Conservation (phyloP, 2,797 vertebrate genomes). For the Lateolabrax maculatus region DNA sequence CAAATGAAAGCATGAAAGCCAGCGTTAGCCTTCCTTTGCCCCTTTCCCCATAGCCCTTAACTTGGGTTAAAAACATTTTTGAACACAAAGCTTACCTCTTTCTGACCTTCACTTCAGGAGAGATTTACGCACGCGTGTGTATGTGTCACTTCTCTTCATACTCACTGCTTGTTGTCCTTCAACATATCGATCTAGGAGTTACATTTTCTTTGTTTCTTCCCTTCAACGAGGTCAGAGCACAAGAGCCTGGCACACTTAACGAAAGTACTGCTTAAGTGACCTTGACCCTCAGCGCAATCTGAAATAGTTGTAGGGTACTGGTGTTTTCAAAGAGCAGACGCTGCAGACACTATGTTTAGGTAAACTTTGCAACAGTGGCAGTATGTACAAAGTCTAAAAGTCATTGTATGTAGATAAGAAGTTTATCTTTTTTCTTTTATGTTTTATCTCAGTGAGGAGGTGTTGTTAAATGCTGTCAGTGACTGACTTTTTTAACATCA, state of each 20-base stretch:
- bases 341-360: not conserved
- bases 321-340: conserved; percentile 5
- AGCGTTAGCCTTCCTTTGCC: not conserved
- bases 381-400: not conserved
- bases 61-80: conserved; percentile 38
- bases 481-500: not conserved
- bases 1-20: conserved; percentile 33
- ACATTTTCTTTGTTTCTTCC: conserved; percentile 32
- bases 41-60: conserved; percentile 22
- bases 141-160: conserved; percentile 47
- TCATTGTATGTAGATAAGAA: not conserved
- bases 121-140: conserved; percentile 23
- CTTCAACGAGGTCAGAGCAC: conserved; percentile 28
- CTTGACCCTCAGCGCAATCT: too few relatives aligned
- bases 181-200: conserved; percentile 44
- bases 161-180: conserved; percentile 51
- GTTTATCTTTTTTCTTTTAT: not conserved
- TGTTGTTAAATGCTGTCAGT: not conserved
- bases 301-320: not conserved
- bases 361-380: not conserved
- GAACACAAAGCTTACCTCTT: conserved; percentile 17
- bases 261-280: conserved; percentile 22
- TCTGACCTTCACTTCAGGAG: conserved; percentile 50
- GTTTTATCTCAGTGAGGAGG: not conserved
- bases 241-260: conserved; percentile 20